Conservation (phyloP, 2,888 invertebrate species). For the Torymus tubicola region DNA sequence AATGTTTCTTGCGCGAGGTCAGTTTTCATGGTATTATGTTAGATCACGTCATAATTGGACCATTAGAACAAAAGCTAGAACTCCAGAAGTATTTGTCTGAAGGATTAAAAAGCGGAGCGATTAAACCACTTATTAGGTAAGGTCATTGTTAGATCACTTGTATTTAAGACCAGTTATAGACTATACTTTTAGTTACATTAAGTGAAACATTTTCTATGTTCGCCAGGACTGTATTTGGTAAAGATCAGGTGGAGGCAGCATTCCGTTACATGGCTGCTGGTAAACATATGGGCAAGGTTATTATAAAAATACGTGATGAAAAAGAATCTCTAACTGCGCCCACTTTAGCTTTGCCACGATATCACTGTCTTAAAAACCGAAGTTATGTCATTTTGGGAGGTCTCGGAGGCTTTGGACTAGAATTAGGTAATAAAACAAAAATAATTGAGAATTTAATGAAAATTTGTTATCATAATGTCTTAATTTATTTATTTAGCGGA, state of each 20-base stretch:
- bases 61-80: constrained; percentile 78
- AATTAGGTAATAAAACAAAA: constrained; percentile 73
- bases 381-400: constrained; percentile 86
- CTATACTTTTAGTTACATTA: not conserved
- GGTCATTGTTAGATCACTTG: too few species aligned
- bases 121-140: constrained; percentile 81
- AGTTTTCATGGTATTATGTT: constrained; percentile 88
- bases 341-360: constrained; percentile 77
- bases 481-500: constrained; percentile 79
- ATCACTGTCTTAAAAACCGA: constrained; percentile 77
- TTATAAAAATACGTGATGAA: constrained; percentile 68
- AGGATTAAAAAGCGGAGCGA: constrained; percentile 77
- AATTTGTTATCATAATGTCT: not conserved
- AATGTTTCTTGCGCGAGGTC: constrained; percentile 83
- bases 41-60: constrained; percentile 81
- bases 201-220: not conserved
- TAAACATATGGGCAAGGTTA: constrained; percentile 88
- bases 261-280: constrained; percentile 83
- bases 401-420: constrained; percentile 94
- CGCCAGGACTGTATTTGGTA: constrained; percentile 80
- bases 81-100: constrained; percentile 79
- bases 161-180: too few species aligned
- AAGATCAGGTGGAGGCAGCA: constrained; percentile 84
- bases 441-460: constrained; percentile 68
- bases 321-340: constrained; percentile 60